These are phyloP conservation scores for Microctenopoma lineatum DNA, from an alignment of 2,797 vertebrate genomes.

Conservation along the genomic window DNA sequence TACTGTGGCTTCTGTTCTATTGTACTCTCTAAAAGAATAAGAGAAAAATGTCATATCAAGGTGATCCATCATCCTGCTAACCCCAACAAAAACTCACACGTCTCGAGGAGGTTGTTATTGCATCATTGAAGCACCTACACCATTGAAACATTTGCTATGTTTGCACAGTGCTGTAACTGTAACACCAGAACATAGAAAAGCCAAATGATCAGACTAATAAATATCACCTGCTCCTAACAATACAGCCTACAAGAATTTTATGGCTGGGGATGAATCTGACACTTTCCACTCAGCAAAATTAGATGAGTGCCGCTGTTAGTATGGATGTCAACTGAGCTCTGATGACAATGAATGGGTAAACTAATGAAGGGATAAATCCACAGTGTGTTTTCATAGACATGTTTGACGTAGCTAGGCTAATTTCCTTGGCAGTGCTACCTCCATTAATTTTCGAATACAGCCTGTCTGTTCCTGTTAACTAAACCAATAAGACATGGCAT, in stretches of 20 bases:
- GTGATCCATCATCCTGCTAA: conserved; percentile 59
- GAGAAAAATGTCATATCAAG: conserved; percentile 42
- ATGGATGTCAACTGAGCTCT: conserved; percentile 53
- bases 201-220: conserved; percentile 64
- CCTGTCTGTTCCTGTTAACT: conserved; percentile 61
- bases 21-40: conserved; percentile 52
- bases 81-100: conserved; percentile 47
- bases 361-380: conserved; percentile 73
- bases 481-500: conserved; percentile 61
- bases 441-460: conserved; percentile 63
- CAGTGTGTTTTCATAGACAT: conserved; percentile 69
- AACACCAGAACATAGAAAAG: conserved; percentile 38
- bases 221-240: conserved; percentile 58
- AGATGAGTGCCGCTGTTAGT: conserved; percentile 60
- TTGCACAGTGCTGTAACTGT: conserved; percentile 51
- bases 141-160: conserved; percentile 52
- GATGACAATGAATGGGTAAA: conserved; percentile 68
- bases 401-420: conserved; percentile 73
- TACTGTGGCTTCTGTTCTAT: conserved; percentile 62
- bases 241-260: conserved; percentile 53
- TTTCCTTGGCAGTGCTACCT: conserved; percentile 62
- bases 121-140: conserved; percentile 56
- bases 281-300: conserved; percentile 69
- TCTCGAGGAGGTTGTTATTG: conserved; percentile 53
- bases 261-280: conserved; percentile 53